These are phyloP conservation scores for Clavelina lepadiformis DNA, from an alignment of 23 tunicate species.

Conservation along the genomic window DNA sequence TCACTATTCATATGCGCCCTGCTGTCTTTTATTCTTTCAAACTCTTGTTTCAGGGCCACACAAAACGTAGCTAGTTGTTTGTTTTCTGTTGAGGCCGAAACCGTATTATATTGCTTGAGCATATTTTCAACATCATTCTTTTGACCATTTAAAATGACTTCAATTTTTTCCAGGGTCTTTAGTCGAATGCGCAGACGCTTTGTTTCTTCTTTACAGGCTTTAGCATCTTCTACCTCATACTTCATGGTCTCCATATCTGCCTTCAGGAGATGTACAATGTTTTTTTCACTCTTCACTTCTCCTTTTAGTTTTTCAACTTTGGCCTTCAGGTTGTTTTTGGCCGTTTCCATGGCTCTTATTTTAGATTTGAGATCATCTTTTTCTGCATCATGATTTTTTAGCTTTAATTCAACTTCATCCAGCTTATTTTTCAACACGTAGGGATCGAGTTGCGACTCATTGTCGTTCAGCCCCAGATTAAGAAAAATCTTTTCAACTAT, in stretches of 20 bases:
- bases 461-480: conserved; percentile 50
- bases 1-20: conserved; percentile 29
- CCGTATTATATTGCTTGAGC: conserved; percentile 42
- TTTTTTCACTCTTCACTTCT: conserved; percentile 17
- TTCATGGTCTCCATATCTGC: conserved; percentile 39
- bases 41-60: conserved; percentile 87
- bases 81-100: conserved; percentile 2
- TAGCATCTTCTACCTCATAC: conserved; percentile 24
- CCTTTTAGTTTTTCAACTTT: conserved; percentile 23
- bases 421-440: conserved; percentile 44
- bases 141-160: conserved; percentile 51
- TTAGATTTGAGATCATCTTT: conserved; percentile 14
- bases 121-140: conserved; percentile 68
- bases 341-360: conserved; percentile 24
- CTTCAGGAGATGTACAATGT: conserved; percentile 26
- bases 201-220: conserved; percentile 26
- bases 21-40: conserved; percentile 48
- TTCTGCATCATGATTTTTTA: conserved; percentile 20
- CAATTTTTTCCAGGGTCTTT: conserved; percentile 41
- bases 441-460: conserved; percentile 46
- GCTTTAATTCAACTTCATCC: conserved; percentile 21
- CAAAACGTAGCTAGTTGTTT: conserved; percentile 57
- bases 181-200: conserved; percentile 31
- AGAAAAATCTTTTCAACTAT: conserved; percentile 30
- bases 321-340: conserved; percentile 7